Conservation (phyloP, 1,140 invertebrate genomes). For the Meloidogyne exigua region DNA sequence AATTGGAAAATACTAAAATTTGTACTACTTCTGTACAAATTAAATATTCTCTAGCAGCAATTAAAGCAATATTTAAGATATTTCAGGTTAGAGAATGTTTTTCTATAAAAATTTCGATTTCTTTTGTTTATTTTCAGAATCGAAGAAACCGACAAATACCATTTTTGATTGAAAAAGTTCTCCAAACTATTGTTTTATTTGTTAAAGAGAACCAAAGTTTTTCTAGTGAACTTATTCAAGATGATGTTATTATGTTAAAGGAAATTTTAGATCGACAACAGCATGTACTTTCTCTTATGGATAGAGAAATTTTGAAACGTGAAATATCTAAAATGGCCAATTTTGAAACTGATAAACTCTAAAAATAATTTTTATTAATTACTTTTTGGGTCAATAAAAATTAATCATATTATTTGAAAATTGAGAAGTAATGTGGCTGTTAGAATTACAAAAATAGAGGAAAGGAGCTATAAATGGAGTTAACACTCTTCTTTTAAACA, state of each 20-base stretch:
- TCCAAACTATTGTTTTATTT: not conserved
- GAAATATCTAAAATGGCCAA: not conserved
- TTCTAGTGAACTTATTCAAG: not conserved
- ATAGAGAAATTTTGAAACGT: slow-evolving; percentile 5
- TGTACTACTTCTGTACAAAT: not conserved
- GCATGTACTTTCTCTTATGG: not conserved
- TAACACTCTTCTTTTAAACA: not conserved
- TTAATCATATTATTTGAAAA: too few species aligned
- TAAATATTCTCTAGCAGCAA: not conserved
- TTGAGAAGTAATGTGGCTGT: too few species aligned
- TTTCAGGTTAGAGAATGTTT: not conserved
- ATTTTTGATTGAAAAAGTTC: not conserved
- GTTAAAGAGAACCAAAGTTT: not conserved
- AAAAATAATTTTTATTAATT: not conserved
- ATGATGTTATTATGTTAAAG: not conserved
- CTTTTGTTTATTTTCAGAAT: not conserved
- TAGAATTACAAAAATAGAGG: not conserved
- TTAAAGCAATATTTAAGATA: not conserved
- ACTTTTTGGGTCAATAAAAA: not conserved
- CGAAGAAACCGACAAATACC: not conserved
- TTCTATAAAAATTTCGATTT: not conserved
- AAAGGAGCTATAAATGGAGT: not conserved
- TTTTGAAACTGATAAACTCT: not conserved
- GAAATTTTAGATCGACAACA: not conserved
- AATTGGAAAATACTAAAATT: not conserved